phyloP scores from a whole-genome alignment of 1,140 invertebrate genomes.

The Temnothorax longispinosus region DNA sequence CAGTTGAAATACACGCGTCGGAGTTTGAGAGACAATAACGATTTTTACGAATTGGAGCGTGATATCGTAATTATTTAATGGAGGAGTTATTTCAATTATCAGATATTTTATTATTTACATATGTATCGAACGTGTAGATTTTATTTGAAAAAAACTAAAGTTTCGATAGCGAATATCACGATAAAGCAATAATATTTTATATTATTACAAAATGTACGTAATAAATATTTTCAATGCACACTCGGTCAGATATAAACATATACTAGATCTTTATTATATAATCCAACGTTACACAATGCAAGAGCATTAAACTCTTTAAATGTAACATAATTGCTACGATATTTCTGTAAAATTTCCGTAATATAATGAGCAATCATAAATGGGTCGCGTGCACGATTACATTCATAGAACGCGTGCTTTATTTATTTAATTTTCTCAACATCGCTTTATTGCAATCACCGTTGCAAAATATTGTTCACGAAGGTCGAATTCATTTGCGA shows the following conservation, averaged over 20 bases:
- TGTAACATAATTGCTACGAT: too few species aligned
- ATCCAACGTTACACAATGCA: neutral
- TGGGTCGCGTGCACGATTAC: neutral
- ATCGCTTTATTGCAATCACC: neutral
- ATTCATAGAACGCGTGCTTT: neutral
- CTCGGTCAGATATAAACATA: neutral
- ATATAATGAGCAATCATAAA: neutral
- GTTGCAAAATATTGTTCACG: conserved; percentile 17
- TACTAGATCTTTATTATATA: neutral
- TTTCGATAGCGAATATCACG: neutral
- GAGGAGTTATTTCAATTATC: neutral
- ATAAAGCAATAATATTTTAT: neutral
- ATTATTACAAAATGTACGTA: neutral
- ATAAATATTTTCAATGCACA: neutral
- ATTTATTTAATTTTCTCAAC: conserved; percentile 8
- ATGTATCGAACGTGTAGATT: neutral
- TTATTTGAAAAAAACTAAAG: neutral
- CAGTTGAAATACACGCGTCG: neutral
- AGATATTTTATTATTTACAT: neutral
- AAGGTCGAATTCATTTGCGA: conserved; percentile 13
- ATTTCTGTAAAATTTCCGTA: neutral
- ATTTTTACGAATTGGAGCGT: neutral
- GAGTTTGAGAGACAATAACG: neutral
- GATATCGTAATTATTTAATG: neutral
- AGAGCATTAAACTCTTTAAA: neutral